phyloP scores from a whole-genome alignment of 2,113 vertebrate genomes.

The Camarhynchus parvulus region DNA sequence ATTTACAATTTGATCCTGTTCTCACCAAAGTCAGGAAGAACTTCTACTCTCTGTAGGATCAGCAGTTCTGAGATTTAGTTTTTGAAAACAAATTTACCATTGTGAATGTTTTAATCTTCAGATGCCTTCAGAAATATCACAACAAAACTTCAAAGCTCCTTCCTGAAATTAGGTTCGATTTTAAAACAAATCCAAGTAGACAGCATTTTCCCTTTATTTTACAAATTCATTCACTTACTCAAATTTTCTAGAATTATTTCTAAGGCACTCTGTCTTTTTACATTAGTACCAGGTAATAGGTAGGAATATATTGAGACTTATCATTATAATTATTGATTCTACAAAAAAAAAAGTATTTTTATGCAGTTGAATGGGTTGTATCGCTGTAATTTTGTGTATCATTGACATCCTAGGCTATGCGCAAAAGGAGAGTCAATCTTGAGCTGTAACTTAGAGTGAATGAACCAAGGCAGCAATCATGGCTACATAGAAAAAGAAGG shows the following conservation, averaged over 20 bases:
- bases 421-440: not conserved
- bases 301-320: not conserved
- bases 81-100: not conserved
- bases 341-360: not conserved
- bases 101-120: not conserved
- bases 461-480: not conserved
- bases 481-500: not conserved
- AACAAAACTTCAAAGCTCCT: not conserved
- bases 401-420: not conserved
- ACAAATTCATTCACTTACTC: not conserved
- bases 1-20: not conserved
- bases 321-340: not conserved
- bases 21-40: not conserved
- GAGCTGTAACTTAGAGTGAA: not conserved
- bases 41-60: not conserved
- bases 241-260: not conserved
- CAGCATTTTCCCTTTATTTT: not conserved
- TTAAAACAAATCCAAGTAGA: not conserved
- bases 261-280: not conserved
- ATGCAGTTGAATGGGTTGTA: not conserved
- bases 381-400: not conserved
- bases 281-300: not conserved
- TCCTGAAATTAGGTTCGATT: not conserved
- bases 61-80: not conserved
- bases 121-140: not conserved